Conservation (phyloP, 2,888 invertebrate genomes). For the Cheilosia soror region DNA sequence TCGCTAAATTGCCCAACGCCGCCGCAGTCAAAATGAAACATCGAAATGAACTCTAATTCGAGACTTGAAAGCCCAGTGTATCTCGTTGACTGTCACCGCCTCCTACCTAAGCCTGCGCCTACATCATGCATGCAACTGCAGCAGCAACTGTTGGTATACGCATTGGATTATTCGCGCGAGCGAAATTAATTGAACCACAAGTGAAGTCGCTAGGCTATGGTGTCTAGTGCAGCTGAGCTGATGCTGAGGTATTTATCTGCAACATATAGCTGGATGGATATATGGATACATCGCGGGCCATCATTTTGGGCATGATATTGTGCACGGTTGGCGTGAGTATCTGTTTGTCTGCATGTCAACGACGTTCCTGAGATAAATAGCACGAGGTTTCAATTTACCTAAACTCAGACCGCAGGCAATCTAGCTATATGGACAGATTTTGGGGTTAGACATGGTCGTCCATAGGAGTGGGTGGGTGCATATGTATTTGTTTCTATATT, state of each 20-base stretch:
- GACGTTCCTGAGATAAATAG: slow-evolving; percentile 55
- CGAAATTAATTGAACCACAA: slow-evolving; percentile 68
- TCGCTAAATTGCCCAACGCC: slow-evolving; percentile 58
- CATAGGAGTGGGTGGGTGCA: slow-evolving; percentile 18
- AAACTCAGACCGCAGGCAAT: not conserved
- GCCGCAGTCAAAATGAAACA: slow-evolving; percentile 45
- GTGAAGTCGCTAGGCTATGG: not conserved
- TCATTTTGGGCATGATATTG: slow-evolving; percentile 27
- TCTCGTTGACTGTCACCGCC: slow-evolving; percentile 21
- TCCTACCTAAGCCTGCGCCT: slow-evolving; percentile 11
- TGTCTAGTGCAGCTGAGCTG: slow-evolving; percentile 1
- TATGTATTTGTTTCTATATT: slow-evolving; percentile 24
- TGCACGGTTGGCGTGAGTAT: slow-evolving; percentile 22
- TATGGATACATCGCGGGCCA: not conserved
- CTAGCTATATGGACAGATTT: not conserved
- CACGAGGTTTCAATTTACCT: slow-evolving; percentile 65
- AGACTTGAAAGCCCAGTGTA: slow-evolving; percentile 54
- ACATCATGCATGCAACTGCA: slow-evolving; percentile 17
- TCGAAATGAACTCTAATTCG: slow-evolving; percentile 57
- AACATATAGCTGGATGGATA: slow-evolving; percentile 1
- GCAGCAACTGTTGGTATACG: slow-evolving; percentile 18
- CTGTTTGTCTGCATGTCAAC: slow-evolving; percentile 62
- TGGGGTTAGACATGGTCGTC: not conserved
- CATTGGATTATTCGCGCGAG: slow-evolving; percentile 49
- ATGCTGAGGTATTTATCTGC: not conserved